A percentile compares a stretch with the other conserved stretches of the same genome.
These are phyloP conservation scores for Plemyria rubiginata DNA, from an alignment of 2,888 invertebrate genomes.

Conservation along the genomic window DNA sequence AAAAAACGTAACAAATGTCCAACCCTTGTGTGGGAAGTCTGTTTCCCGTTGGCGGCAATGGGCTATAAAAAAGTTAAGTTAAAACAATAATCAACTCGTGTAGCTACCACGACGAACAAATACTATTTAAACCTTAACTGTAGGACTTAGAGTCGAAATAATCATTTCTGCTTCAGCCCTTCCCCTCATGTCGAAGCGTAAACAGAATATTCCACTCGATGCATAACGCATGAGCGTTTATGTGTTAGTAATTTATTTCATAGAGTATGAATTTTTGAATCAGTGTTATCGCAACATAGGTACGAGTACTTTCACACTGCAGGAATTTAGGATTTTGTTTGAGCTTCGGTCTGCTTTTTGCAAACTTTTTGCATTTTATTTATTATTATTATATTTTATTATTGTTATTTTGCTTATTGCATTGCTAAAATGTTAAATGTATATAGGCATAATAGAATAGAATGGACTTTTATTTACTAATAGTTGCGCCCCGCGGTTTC, in stretches of 20 bases:
- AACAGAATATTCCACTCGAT: constrained; percentile 50
- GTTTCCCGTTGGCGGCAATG: constrained; percentile 45
- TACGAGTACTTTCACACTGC: constrained; percentile 7
- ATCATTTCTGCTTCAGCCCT: constrained; percentile 38
- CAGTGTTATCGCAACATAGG: constrained; percentile 31
- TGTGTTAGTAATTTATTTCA: constrained; percentile 40
- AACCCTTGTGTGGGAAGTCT: constrained; percentile 46
- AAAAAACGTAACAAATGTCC: constrained; percentile 39
- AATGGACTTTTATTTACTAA: too few species aligned
- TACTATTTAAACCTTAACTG: constrained; percentile 29
- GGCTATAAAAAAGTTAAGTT: constrained; percentile 71
- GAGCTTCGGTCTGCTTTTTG: too few species aligned
- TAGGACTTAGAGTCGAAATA: constrained; percentile 29
- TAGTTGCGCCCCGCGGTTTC: too few species aligned
- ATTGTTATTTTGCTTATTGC: too few species aligned
- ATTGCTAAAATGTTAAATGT: too few species aligned
- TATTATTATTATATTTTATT: too few species aligned
- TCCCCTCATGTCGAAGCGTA: constrained; percentile 50
- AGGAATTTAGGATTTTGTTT: constrained; percentile 4
- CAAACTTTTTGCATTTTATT: too few species aligned
- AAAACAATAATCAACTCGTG: constrained; percentile 70
- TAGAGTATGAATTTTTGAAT: constrained; percentile 33
- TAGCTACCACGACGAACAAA: constrained; percentile 20
- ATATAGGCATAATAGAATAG: too few species aligned
- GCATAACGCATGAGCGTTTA: constrained; percentile 46